Conservation (phyloP, 2,888 invertebrate genomes). For the Epistrophe grossulariae region DNA sequence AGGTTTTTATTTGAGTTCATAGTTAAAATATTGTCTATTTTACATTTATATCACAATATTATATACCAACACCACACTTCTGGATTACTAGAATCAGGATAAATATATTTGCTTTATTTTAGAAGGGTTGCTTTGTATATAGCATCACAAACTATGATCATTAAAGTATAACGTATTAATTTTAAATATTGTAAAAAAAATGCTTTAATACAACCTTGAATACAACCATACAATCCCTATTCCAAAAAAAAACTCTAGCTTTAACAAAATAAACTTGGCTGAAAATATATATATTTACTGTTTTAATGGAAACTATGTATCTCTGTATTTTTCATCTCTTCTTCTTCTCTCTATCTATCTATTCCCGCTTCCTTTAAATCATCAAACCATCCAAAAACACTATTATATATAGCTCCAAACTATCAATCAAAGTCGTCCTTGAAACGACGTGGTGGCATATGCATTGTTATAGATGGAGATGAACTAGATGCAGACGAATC, state of each 20-base stretch:
- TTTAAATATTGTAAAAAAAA: not conserved
- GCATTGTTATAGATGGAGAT: slow-evolving; percentile 84
- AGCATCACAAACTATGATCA: not conserved
- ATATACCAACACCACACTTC: not conserved
- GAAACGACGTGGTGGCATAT: slow-evolving; percentile 83
- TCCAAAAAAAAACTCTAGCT: not conserved
- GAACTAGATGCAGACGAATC: slow-evolving; percentile 82
- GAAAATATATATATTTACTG: slow-evolving; percentile 33
- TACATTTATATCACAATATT: too few species aligned
- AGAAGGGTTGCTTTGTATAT: slow-evolving; percentile 9
- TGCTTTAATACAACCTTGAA: not conserved
- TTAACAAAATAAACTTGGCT: slow-evolving; percentile 54
- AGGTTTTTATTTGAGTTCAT: too few species aligned
- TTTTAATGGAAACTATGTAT: slow-evolving; percentile 70
- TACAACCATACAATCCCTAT: not conserved
- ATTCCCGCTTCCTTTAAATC: slow-evolving; percentile 62
- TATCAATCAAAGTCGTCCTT: slow-evolving; percentile 81
- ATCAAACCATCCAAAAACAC: slow-evolving; percentile 53
- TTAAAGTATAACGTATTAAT: not conserved
- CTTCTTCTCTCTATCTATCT: slow-evolving; percentile 59
- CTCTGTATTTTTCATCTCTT: slow-evolving; percentile 74
- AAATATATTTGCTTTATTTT: not conserved
- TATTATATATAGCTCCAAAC: slow-evolving; percentile 72
- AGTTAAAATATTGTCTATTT: too few species aligned
- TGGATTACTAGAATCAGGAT: not conserved